Evolutionary conservation across 1,140 invertebrate genomes (phyloP), one percentile per base, ranked within the genome.

Genomic region (Probaryconus sp.): DNA sequence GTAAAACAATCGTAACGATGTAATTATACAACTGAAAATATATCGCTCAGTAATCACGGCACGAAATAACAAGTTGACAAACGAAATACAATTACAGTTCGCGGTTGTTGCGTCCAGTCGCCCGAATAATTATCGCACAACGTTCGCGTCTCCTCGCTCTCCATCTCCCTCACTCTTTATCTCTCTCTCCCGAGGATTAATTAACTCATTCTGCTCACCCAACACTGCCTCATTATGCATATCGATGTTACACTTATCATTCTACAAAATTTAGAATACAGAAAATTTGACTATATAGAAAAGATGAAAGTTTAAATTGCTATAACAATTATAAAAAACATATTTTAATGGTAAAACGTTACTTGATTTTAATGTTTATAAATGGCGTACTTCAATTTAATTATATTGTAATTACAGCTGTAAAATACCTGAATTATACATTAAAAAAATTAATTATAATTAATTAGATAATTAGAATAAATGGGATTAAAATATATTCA

Each of bases 51-150:
- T 58, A 68, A 58, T 58, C 38, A 53, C 40, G 14, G 31, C 14
- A 21, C 45, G 33, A 70, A 70, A 70, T 61, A 61, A 70, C 56
- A 70, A 70, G 53, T 69, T 43, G 67, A 61, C 55, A 61, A 69
- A 69, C 55, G 65, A 60, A 69, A 69, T 69, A 70, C 56, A 70
- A 70, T 70, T 55, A 55, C 48, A 33, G 10, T 70, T 61, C 35
- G 56, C 56, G 67, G 67, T 70, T 50, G 55, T 53, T 55, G 45
- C 30, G 42, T 55, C 42, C 67, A 61, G 38, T 61, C 37, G 14
- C 4, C 42, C 50, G 56, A 55, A 55, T 70, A 70, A 70, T 70
- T 70, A 70, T 70, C 48, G 31, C 48, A 24, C 33, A 24, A 61
- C 7, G 47, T 51, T 37, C 28, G 45, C 26, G 14, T 17, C 18